phyloP scores from a whole-genome alignment of 2,888 invertebrate genomes.

The Rotaria macrura region DNA sequence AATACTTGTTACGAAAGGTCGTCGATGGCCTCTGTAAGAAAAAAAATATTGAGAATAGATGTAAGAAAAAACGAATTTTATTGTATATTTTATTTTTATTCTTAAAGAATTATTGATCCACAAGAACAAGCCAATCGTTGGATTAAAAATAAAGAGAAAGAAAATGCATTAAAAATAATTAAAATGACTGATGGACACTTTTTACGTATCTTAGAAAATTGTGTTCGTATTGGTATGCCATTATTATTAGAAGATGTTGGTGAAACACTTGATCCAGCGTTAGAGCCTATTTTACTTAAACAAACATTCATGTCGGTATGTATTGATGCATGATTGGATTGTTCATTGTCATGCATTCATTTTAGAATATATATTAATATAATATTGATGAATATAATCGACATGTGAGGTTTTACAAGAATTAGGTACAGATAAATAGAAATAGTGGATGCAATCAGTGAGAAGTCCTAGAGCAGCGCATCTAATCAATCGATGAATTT shows the following conservation, averaged over 20 bases:
- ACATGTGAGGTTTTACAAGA: no score
- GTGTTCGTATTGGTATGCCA: constrained; percentile 51
- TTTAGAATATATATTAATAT: no score
- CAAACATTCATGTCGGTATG: constrained; percentile 65
- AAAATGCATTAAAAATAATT: constrained; percentile 47
- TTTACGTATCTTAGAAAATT: constrained; percentile 49
- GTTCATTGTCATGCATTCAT: no score
- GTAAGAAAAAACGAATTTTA: no score
- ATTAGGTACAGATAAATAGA: no score
- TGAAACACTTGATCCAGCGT: constrained; percentile 48
- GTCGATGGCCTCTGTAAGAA: constrained; percentile 47
- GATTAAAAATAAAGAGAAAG: constrained; percentile 43
- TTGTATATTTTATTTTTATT: not conserved
- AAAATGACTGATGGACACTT: constrained; percentile 49
- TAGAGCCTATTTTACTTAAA: constrained; percentile 55
- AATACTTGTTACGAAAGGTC: constrained; percentile 48
- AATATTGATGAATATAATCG: no score
- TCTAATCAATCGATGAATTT: no score
- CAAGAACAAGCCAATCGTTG: constrained; percentile 52
- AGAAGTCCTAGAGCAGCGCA: no score
- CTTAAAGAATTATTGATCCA: constrained; percentile 48
- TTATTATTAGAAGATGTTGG: constrained; percentile 50
- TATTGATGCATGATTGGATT: not conserved
- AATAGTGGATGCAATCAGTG: no score
- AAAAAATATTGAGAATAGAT: not conserved